Percentiles rank a stretch among this genome's conserved stretches.
These are phyloP conservation scores for Anthophora plumipes DNA, from an alignment of 2,888 invertebrate species.

Conservation along the genomic window DNA sequence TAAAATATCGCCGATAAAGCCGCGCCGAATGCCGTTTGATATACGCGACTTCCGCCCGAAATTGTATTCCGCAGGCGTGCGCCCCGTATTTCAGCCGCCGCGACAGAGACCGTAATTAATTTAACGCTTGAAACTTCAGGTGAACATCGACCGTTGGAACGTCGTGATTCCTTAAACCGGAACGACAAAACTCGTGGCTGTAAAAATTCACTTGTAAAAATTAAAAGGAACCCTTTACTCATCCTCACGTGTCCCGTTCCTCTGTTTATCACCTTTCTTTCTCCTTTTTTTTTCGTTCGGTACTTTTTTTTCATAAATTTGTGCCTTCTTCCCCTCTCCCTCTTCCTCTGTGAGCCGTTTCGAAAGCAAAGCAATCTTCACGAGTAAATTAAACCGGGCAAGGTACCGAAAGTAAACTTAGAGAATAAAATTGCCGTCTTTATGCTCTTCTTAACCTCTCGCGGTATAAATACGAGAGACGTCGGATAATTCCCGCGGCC, in stretches of 20 bases:
- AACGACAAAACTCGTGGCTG: conserved; percentile 31
- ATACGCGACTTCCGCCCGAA: conserved; percentile 63
- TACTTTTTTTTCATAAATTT: conserved; percentile 21
- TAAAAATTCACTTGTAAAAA: conserved; percentile 33
- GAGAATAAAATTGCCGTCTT: conserved; percentile 52
- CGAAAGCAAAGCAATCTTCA: background rate
- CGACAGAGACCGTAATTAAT: conserved; percentile 51
- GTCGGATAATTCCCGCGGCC: conserved; percentile 50
- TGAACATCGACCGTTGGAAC: conserved; percentile 9
- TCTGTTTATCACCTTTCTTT: background rate
- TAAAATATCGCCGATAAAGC: conserved; percentile 58
- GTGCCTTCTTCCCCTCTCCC: no score
- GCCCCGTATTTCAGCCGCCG: conserved; percentile 44
- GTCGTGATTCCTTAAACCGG: conserved; percentile 30
- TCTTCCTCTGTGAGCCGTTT: no score
- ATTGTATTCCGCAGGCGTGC: conserved; percentile 58
- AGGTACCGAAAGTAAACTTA: conserved; percentile 41
- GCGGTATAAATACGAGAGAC: conserved; percentile 43
- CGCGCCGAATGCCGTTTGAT: conserved; percentile 52
- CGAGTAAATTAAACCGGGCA: conserved; percentile 26
- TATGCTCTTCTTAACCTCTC: conserved; percentile 52
- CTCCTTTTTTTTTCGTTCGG: background rate
- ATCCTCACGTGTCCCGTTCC: background rate
- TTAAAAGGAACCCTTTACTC: conserved; percentile 20
- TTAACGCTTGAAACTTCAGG: conserved; percentile 45